Percentiles rank a stretch among this genome's conserved stretches.
These are phyloP conservation scores for Enteromius fasciolatus DNA, from an alignment of 2,797 vertebrate species.

Conservation along the genomic window DNA sequence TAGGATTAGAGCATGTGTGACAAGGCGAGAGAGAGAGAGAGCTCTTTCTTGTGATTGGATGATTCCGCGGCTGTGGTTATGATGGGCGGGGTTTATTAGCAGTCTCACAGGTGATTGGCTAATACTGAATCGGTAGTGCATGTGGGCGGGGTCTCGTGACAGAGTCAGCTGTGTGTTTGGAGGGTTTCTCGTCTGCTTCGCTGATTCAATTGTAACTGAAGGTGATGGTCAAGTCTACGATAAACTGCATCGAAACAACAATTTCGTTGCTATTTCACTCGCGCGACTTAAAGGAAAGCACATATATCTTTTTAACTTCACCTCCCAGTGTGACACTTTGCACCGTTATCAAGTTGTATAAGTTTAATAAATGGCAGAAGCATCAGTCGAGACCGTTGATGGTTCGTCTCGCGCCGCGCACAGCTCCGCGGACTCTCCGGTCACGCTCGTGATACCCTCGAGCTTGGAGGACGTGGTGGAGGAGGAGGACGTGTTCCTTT, in stretches of 20 bases:
- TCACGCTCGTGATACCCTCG: slow-evolving; percentile 27
- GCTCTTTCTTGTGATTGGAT: slow-evolving; percentile 31
- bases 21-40: background rate
- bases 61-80: background rate
- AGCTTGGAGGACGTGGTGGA: slow-evolving; percentile 67
- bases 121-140: background rate
- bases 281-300: background rate
- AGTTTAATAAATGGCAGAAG: slow-evolving; percentile 60
- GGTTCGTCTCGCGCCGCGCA: slow-evolving; percentile 10
- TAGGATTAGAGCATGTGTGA: slow-evolving; percentile 6
- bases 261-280: background rate
- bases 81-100: background rate
- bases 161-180: slow-evolving; percentile 39
- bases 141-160: slow-evolving; percentile 27
- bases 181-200: background rate
- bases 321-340: background rate
- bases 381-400: slow-evolving; percentile 42
- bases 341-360: background rate
- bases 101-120: slow-evolving; percentile 41
- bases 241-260: slow-evolving; percentile 10
- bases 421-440: slow-evolving; percentile 39
- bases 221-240: slow-evolving; percentile 8
- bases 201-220: background rate
- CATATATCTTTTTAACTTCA: background rate
- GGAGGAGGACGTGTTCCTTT: slow-evolving; percentile 64